Percentiles rank a stretch among this genome's conserved stretches.
Evolutionary conservation across 2,888 invertebrate species (phyloP).

Genomic region (Hoplodrina blanda): DNA sequence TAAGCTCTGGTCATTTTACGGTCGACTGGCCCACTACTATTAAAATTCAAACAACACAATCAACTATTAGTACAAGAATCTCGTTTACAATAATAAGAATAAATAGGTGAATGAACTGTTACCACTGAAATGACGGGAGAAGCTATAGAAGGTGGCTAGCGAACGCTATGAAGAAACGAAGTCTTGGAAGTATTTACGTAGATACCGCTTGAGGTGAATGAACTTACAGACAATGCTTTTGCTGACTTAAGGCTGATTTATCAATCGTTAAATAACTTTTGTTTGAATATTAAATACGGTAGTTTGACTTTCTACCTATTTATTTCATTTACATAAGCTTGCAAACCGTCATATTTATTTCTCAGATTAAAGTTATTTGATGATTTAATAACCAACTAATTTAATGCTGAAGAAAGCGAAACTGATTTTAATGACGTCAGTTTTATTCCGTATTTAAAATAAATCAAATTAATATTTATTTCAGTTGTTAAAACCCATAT

Average conservation of each 20-base stretch:
- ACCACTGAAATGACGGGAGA: conserved; percentile 54
- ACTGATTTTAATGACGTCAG: neutral
- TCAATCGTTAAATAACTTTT: neutral
- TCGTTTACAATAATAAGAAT: conserved; percentile 64
- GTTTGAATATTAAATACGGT: neutral
- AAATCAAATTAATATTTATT: too few species aligned
- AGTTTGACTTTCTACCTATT: too few species aligned
- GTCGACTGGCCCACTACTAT: conserved; percentile 51
- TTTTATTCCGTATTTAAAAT: neutral
- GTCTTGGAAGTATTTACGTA: conserved; percentile 28
- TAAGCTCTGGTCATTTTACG: conserved; percentile 56
- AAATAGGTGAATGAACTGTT: conserved; percentile 67
- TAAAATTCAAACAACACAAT: conserved; percentile 61
- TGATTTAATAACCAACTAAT: neutral
- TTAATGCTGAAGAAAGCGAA: neutral
- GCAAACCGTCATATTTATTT: too few species aligned
- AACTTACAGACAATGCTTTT: conserved; percentile 24
- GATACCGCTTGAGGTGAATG: conserved; percentile 33
- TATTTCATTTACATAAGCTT: too few species aligned
- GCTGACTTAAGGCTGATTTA: neutral
- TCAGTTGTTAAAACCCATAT: too few species aligned
- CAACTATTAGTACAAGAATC: conserved; percentile 55
- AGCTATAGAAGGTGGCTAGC: conserved; percentile 60
- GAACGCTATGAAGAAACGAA: conserved; percentile 14
- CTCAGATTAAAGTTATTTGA: neutral